Base-by-base conservation (phyloP, 2,113 vertebrate genomes). In the Xiphorhynchus elegans region DNA sequence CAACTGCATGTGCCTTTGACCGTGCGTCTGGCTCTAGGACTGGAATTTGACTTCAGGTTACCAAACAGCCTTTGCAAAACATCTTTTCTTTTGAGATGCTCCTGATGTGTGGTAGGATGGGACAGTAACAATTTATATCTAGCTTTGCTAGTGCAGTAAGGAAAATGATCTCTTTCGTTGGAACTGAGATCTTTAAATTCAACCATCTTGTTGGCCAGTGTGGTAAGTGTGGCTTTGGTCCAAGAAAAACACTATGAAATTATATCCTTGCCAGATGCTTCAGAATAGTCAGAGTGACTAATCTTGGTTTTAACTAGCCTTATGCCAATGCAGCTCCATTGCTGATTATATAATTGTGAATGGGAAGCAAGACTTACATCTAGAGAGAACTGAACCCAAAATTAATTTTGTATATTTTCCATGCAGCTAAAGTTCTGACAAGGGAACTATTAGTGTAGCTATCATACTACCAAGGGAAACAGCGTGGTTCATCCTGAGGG, bases 241-340 rank as follows among this genome's bases (percentile, higher is more conserved):
- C 85, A 80, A 63, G 75, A 87, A 94, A 76, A 93, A 35, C 13
- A 11, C 53, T 62, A 24, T 55, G 56, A 81, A 94, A 85, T 89
- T 68, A 76, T 73, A 40, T 79, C 68, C 42, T 85, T 89, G 72
- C 72, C 84, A 95, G 69, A 85, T 85, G 84, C 81, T 79, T 82
- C 35, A 66, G 50, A 37, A 49, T 62, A 93, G 62, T 93, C 70
- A 50, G 31, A 50, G 31, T 82, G 87, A 87, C 50, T 85, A 79
- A 93, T 76, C 75, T 62, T 89, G n/a, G 2, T 87, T 94, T 95
- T 83, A 77, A 62, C 44, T 83, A 82, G 75, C 33, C 35, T 78
- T 83, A 69, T 44, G 26, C 46, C 53, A 59, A 0, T 50, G 26
- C 24, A 77, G 42, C 23, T 90, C 73, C 47, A 25, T 75, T 91